Conservation (phyloP, 2,797 vertebrate species). For the Melopsittacus undulatus region DNA sequence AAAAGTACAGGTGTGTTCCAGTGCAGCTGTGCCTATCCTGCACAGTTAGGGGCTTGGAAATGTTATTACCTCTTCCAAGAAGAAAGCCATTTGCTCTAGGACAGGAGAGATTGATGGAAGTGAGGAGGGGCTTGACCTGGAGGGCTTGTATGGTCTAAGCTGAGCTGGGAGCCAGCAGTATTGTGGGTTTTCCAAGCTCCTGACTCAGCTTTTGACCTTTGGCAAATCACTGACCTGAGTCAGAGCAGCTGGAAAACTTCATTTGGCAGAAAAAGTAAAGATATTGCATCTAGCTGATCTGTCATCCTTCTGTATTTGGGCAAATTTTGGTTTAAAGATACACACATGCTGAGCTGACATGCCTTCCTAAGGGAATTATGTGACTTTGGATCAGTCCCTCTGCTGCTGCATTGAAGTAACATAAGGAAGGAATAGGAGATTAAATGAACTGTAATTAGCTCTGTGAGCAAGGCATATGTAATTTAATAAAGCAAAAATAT, state of each 20-base stretch:
- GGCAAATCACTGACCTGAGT: conserved; percentile 49
- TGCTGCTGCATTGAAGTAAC: neutral
- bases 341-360: neutral
- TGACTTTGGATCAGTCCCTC: neutral
- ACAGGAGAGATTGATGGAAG: neutral
- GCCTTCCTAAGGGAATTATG: neutral
- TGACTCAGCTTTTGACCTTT: conserved; percentile 63
- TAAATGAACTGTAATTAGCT: neutral
- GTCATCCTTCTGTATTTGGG: conserved; percentile 4
- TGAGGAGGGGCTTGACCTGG: conserved; percentile 5
- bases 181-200: conserved; percentile 41
- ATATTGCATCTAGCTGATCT: neutral
- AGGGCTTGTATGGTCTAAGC: conserved; percentile 12
- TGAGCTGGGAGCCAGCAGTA: neutral
- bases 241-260: conserved; percentile 54
- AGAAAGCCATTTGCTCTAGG: neutral
- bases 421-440: neutral
- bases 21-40: conserved; percentile 35
- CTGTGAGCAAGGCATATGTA: neutral
- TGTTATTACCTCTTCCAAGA: conserved; percentile 1
- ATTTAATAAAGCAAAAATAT: neutral
- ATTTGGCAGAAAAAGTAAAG: conserved; percentile 30
- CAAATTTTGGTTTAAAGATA: conserved; percentile 28
- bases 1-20: conserved; percentile 38
- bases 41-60: conserved; percentile 13